Evolutionary conservation across 2,888 invertebrate species (phyloP).

Genomic region (Lissocephala sabroskyi): DNA sequence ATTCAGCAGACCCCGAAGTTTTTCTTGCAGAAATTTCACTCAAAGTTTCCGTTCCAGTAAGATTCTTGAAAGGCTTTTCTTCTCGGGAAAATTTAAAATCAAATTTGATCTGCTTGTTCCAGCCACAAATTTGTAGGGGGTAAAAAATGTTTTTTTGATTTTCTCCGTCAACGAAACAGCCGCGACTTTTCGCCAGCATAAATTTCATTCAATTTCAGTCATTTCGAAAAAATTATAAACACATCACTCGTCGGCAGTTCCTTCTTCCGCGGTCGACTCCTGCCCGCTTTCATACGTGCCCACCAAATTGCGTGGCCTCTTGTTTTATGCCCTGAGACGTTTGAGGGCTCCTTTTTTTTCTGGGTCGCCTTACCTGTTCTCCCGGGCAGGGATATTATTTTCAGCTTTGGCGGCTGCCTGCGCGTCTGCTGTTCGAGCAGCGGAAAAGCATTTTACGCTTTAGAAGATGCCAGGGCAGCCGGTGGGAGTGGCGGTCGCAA

Average conservation of each 20-base stretch:
- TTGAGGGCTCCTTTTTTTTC: conserved; percentile 18
- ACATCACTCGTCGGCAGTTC: conserved; percentile 39
- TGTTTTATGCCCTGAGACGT: conserved; percentile 23
- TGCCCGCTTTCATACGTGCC: no score
- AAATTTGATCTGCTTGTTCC: no score
- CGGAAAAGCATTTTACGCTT: conserved; percentile 56
- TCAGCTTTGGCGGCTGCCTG: conserved; percentile 21
- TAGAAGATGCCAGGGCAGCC: conserved; percentile 37
- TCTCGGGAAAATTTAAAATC: no score
- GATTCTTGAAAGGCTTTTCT: no score
- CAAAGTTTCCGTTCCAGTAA: no score
- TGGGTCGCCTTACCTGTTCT: background rate
- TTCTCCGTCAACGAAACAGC: no score
- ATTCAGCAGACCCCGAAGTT: no score
- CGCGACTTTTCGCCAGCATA: no score
- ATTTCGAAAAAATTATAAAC: conserved; percentile 58
- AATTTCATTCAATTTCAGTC: conserved; percentile 63
- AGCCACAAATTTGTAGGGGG: no score
- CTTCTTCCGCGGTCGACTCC: no score
- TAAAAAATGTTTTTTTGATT: no score
- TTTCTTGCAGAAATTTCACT: no score
- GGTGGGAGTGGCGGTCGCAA: background rate
- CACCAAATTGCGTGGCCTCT: conserved; percentile 1
- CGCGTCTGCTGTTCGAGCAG: conserved; percentile 18
- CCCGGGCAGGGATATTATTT: conserved; percentile 41